Conservation (phyloP, 2,888 invertebrate genomes). For the Halictus ligatus region DNA sequence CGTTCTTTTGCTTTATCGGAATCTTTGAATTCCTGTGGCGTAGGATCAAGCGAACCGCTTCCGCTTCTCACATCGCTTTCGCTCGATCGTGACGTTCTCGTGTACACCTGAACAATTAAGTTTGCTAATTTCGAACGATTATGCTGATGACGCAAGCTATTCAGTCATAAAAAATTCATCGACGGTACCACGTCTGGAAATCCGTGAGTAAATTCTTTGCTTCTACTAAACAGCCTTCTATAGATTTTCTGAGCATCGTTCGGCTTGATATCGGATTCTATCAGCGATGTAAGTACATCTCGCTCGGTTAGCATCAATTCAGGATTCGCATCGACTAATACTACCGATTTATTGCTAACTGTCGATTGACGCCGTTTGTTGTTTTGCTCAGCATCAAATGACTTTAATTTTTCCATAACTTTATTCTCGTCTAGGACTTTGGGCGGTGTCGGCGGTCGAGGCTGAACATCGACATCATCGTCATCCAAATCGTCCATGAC, state of each 20-base stretch:
- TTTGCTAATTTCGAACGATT: background rate
- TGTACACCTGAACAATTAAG: background rate
- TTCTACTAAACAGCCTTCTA: slow-evolving; percentile 72
- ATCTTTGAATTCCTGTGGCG: background rate
- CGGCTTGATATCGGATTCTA: slow-evolving; percentile 77
- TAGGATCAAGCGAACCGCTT: background rate
- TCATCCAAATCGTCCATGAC: slow-evolving; percentile 80
- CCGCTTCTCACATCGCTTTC: background rate
- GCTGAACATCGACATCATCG: slow-evolving; percentile 69
- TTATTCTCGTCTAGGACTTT: slow-evolving; percentile 75
- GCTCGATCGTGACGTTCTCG: background rate
- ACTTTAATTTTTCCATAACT: slow-evolving; percentile 69
- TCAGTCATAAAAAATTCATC: background rate
- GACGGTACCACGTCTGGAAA: slow-evolving; percentile 65
- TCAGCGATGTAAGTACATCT: slow-evolving; percentile 77
- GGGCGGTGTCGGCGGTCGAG: slow-evolving; percentile 77
- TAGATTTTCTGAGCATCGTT: slow-evolving; percentile 76
- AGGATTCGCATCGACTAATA: slow-evolving; percentile 77
- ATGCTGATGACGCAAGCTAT: background rate
- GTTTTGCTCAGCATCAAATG: slow-evolving; percentile 50
- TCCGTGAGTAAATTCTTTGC: slow-evolving; percentile 64
- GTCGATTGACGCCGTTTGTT: slow-evolving; percentile 36
- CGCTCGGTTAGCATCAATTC: slow-evolving; percentile 76
- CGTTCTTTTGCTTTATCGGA: background rate
- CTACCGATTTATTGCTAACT: slow-evolving; percentile 60